Percentiles rank a stretch among this genome's conserved stretches.
phyloP scores from a whole-genome alignment of 2,888 invertebrate species.

The Mystacides longicornis region DNA sequence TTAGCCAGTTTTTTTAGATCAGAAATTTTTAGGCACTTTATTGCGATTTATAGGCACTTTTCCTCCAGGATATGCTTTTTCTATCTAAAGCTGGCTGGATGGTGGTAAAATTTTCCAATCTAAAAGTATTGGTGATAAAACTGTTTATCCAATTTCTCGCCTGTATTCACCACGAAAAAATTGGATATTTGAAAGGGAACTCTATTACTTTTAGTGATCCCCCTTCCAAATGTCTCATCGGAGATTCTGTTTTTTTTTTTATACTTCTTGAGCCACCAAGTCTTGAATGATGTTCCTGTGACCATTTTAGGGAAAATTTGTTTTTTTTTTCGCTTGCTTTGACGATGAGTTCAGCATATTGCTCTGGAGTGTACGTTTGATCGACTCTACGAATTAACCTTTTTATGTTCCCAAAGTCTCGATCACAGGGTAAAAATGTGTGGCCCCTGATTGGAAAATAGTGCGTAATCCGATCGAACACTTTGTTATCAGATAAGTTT shows the following conservation, averaged over 20 bases:
- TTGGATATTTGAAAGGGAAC: not conserved
- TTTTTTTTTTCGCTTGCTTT: not conserved
- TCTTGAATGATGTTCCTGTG: not conserved
- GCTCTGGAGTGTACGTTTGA: not conserved
- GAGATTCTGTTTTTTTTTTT: conserved; percentile 4
- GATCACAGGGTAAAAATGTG: not conserved
- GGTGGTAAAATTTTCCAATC: not conserved
- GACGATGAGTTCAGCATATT: not conserved
- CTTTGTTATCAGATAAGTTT: not conserved
- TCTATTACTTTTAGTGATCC: not conserved
- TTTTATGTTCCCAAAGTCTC: not conserved
- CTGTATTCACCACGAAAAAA: not conserved
- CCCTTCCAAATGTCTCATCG: not conserved
- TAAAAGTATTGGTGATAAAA: not conserved
- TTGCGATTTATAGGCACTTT: no score
- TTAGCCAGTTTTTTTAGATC: no score
- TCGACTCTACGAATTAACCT: not conserved
- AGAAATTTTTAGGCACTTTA: no score
- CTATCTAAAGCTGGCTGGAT: not conserved
- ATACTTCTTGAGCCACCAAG: not conserved
- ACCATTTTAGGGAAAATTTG: not conserved
- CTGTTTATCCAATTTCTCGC: not conserved
- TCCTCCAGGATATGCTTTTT: no score
- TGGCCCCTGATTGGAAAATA: not conserved
- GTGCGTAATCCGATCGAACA: no score